Evolutionary conservation across 2,888 invertebrate genomes (phyloP).

Genomic region (Tipula lateralis): DNA sequence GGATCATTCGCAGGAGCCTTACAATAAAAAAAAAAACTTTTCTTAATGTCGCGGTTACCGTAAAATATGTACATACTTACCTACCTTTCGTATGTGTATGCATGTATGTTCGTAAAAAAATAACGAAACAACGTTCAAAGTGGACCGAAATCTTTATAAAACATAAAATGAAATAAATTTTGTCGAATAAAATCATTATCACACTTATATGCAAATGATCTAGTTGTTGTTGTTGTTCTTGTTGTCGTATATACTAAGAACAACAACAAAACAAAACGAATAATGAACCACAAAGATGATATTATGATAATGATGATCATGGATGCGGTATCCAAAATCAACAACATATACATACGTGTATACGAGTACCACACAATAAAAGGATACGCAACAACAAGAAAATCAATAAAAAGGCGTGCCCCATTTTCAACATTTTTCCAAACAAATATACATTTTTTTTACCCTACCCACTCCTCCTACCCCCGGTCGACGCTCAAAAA

Average conservation of each 20-base stretch:
- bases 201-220: slow-evolving; percentile 24
- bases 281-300: slow-evolving; percentile 19
- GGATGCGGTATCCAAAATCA: neutral
- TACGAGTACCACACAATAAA: neutral
- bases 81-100: too few species aligned
- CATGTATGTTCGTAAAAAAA: neutral
- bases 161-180: neutral
- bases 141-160: neutral
- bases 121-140: neutral
- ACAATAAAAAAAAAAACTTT: neutral
- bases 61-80: too few species aligned
- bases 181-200: slow-evolving; percentile 2
- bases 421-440: neutral
- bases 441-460: neutral
- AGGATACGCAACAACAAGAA: neutral
- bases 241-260: neutral
- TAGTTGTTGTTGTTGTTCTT: neutral
- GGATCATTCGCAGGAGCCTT: neutral
- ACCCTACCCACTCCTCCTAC: neutral
- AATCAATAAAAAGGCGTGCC: slow-evolving; percentile 24
- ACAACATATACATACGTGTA: neutral
- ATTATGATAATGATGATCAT: neutral
- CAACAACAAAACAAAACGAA: neutral
- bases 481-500: too few species aligned
- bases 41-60: neutral